These are phyloP conservation scores for Odontamblyopus lacepedii DNA, from an alignment of 2,797 vertebrate species.

Conservation along the genomic window DNA sequence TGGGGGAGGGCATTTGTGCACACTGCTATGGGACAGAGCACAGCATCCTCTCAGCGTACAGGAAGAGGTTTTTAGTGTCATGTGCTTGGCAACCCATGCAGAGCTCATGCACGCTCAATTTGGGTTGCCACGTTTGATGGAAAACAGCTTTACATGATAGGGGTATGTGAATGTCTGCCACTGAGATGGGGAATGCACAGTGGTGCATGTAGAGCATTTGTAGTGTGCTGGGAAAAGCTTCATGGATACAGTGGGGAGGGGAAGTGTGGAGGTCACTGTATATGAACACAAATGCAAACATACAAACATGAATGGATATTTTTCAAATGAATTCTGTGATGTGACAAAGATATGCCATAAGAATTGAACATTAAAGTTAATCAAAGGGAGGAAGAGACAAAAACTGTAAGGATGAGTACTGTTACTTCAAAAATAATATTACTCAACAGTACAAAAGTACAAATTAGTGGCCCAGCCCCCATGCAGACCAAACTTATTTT, in stretches of 20 bases:
- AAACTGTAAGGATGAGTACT: too few species aligned
- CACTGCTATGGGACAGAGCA: constrained; percentile 60
- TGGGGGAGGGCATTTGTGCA: constrained; percentile 53
- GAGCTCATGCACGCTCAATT: constrained; percentile 70
- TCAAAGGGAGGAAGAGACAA: too few species aligned
- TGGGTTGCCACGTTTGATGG: constrained; percentile 65
- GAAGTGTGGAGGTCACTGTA: too few species aligned
- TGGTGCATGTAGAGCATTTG: constrained; percentile 53
- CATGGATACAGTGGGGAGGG: constrained; percentile 23
- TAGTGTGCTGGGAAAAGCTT: constrained; percentile 24
- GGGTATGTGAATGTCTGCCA: constrained; percentile 59
- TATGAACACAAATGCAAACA: too few species aligned
- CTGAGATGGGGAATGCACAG: constrained; percentile 62
- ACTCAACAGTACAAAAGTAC: too few species aligned
- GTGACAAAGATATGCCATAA: too few species aligned
- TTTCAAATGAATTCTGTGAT: too few species aligned
- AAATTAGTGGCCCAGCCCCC: too few species aligned
- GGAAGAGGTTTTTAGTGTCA: constrained; percentile 64
- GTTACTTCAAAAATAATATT: too few species aligned
- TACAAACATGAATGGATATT: too few species aligned
- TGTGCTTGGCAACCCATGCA: constrained; percentile 64
- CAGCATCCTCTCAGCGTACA: constrained; percentile 59
- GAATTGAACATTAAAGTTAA: too few species aligned
- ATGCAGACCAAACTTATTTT: background rate
- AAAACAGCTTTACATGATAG: constrained; percentile 72